A percentile compares a stretch with the other conserved stretches of the same genome.
These are phyloP conservation scores for Hylaeus volcanicus DNA, from an alignment of 1,140 invertebrate genomes.

Conservation along the genomic window DNA sequence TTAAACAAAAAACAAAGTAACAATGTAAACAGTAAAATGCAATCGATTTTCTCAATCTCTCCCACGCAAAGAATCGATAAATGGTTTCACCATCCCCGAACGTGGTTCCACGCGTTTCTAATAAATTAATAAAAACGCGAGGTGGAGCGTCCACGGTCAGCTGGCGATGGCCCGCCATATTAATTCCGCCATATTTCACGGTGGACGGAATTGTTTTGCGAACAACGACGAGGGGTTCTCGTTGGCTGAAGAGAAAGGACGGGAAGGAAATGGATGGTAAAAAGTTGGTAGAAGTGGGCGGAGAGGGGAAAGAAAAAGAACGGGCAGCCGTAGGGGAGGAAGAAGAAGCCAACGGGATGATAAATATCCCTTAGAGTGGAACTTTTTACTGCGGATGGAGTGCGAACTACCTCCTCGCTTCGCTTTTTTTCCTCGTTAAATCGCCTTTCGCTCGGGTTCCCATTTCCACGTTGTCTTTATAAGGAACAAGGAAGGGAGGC, in stretches of 20 bases:
- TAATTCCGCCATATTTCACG: slow-evolving; percentile 40
- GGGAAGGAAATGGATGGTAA: slow-evolving; percentile 33
- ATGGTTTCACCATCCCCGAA: background rate
- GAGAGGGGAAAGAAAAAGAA: slow-evolving; percentile 46
- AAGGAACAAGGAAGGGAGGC: no score
- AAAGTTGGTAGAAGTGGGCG: slow-evolving; percentile 58
- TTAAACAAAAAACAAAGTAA: no score
- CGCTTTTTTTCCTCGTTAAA: background rate
- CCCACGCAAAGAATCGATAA: background rate
- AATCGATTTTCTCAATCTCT: background rate
- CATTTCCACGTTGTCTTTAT: no score
- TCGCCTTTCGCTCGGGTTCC: no score
- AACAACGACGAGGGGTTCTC: slow-evolving; percentile 58
- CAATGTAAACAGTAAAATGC: no score
- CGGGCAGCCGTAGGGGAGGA: background rate
- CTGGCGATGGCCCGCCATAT: slow-evolving; percentile 46
- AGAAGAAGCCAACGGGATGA: slow-evolving; percentile 33
- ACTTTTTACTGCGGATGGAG: slow-evolving; percentile 67
- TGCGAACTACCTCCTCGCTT: slow-evolving; percentile 53
- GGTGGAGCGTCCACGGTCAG: slow-evolving; percentile 12
- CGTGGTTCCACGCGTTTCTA: background rate
- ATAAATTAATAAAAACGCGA: background rate
- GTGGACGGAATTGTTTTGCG: slow-evolving; percentile 65
- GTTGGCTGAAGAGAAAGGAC: slow-evolving; percentile 20
- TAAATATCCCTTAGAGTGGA: slow-evolving; percentile 62